Conservation (phyloP, 2,797 vertebrate species). For the Gymnopithys bicolor region DNA sequence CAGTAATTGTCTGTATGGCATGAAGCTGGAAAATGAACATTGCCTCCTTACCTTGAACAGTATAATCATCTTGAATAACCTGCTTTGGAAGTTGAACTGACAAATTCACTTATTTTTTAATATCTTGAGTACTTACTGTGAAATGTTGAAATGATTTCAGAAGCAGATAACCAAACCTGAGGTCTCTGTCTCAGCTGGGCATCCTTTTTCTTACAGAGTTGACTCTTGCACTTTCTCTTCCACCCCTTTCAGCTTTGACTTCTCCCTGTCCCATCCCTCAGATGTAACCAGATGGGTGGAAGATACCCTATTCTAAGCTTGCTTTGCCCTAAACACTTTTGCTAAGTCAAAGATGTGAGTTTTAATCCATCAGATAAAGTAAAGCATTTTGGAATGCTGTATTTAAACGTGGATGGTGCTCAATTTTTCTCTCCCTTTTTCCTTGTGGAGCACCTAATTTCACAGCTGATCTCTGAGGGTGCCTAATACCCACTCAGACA, state of each 20-base stretch:
- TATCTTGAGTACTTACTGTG: background rate
- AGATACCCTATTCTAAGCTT: background rate
- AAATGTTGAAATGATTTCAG: background rate
- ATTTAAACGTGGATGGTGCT: background rate
- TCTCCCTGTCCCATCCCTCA: background rate
- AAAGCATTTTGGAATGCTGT: background rate
- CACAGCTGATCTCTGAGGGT: background rate
- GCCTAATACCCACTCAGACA: background rate
- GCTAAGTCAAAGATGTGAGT: background rate
- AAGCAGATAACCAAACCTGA: background rate
- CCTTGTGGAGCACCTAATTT: background rate
- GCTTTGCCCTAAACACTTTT: background rate
- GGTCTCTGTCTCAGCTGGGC: background rate
- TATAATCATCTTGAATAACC: background rate
- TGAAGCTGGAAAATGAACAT: background rate
- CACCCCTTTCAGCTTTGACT: background rate
- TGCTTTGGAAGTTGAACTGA: background rate
- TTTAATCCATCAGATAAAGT: background rate
- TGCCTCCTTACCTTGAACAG: background rate
- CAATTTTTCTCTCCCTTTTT: background rate
- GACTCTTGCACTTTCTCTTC: background rate
- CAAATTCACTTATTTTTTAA: background rate
- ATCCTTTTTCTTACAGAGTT: background rate
- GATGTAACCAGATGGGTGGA: background rate
- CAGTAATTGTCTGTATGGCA: background rate